These are phyloP conservation scores for Charaxes varanes DNA, from an alignment of 1,140 invertebrate species.

Conservation along the genomic window DNA sequence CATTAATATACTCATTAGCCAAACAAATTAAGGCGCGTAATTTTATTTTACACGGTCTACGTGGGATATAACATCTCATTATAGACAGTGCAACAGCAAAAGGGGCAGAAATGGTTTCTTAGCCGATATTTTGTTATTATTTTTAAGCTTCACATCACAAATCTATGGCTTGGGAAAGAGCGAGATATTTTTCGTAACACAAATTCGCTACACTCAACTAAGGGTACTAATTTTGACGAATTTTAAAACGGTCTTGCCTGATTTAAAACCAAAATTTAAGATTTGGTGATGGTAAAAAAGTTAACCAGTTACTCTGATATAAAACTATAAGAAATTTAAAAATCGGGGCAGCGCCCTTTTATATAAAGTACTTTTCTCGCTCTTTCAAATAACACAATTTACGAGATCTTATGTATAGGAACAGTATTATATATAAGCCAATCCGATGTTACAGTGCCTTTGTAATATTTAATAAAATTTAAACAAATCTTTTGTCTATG, in stretches of 20 bases:
- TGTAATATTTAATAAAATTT: constrained; percentile 43
- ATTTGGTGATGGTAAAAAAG: too few relatives aligned
- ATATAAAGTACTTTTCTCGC: neutral
- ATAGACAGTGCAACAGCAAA: too few relatives aligned
- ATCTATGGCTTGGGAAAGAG: constrained; percentile 9
- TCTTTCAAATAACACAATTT: constrained; percentile 12
- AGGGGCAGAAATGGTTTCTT: constrained; percentile 17
- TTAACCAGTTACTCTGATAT: too few relatives aligned
- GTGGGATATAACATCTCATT: too few relatives aligned
- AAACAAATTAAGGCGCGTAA: too few relatives aligned
- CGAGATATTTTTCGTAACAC: constrained; percentile 5
- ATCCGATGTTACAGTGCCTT: constrained; percentile 45
- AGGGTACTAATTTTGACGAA: too few relatives aligned
- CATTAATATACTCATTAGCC: too few relatives aligned
- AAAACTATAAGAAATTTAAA: neutral
- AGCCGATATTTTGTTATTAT: constrained; percentile 22
- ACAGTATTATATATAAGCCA: constrained; percentile 42
- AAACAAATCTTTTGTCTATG: constrained; percentile 29
- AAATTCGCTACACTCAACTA: too few relatives aligned
- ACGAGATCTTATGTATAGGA: constrained; percentile 29
- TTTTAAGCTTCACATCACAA: constrained; percentile 26
- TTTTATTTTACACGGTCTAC: too few relatives aligned
- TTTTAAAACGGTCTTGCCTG: too few relatives aligned
- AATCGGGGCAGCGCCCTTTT: neutral
- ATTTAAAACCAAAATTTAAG: too few relatives aligned